Percentiles rank a stretch among this genome's conserved stretches.
These are phyloP conservation scores for Tenthredo mesomela DNA, from an alignment of 2,888 invertebrate genomes.

Conservation along the genomic window DNA sequence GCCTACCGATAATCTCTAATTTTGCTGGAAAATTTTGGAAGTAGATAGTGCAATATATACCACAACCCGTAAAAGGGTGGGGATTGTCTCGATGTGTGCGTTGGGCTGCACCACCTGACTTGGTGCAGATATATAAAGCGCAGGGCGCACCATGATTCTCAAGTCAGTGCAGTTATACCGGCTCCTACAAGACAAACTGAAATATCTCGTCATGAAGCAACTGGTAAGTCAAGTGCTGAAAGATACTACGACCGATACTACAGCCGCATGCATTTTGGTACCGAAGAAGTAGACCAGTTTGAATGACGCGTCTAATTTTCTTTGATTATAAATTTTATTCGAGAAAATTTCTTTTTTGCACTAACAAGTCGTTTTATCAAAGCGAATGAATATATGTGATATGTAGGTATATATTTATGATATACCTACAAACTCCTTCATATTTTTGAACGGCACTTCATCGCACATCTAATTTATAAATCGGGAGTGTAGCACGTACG, in stretches of 20 bases:
- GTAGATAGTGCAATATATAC: no score
- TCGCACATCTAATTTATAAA: neutral
- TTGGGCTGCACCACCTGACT: constrained; percentile 63
- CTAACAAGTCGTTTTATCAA: constrained; percentile 5
- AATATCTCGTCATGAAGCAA: constrained; percentile 60
- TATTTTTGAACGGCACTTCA: neutral
- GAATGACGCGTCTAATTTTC: constrained; percentile 28
- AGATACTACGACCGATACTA: neutral
- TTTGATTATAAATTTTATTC: constrained; percentile 32
- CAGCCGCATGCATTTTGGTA: neutral
- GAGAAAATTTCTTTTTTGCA: constrained; percentile 20
- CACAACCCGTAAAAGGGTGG: constrained; percentile 47
- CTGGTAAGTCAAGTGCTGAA: constrained; percentile 60
- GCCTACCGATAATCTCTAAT: no score
- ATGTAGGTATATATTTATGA: neutral
- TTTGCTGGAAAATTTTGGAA: no score
- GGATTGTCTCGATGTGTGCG: constrained; percentile 56
- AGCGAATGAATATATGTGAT: constrained; percentile 8
- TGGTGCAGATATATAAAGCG: constrained; percentile 71
- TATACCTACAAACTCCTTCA: neutral
- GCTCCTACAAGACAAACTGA: constrained; percentile 52
- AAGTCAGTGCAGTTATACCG: constrained; percentile 68
- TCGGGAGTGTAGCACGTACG: neutral
- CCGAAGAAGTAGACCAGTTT: neutral
- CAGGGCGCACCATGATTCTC: constrained; percentile 61